Conservation (phyloP, 2,113 vertebrate species). For the Cyanoderma ruficeps region DNA sequence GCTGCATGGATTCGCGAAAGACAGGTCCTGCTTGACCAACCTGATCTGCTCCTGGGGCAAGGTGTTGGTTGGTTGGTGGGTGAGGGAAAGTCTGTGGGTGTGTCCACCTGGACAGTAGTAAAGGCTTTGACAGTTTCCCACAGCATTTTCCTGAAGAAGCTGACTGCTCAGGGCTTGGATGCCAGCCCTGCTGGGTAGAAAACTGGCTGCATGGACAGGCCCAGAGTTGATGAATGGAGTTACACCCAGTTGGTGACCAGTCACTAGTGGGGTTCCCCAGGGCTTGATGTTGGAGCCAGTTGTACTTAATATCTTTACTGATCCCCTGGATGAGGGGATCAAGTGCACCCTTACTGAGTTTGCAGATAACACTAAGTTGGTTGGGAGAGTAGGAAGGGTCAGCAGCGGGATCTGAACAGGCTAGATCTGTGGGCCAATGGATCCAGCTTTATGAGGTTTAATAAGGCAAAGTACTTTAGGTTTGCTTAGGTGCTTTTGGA, state of each 20-base stretch:
- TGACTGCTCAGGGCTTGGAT: not conserved
- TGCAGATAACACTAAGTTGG: not conserved
- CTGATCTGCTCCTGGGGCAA: not conserved
- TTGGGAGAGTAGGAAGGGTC: not conserved
- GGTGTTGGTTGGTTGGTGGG: not conserved
- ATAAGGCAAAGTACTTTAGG: not conserved
- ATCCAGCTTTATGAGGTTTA: not conserved
- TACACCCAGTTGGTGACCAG: not conserved
- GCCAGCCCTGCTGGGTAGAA: not conserved
- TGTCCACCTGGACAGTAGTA: not conserved
- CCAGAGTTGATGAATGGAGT: not conserved
- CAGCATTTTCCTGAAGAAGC: not conserved
- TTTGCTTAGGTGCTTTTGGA: not conserved
- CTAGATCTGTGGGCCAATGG: not conserved
- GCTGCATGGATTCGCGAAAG: not conserved
- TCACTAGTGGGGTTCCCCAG: not conserved
- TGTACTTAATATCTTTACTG: not conserved
- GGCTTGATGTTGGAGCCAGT: rapidly evolving
- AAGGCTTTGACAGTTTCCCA: not conserved
- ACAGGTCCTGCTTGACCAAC: not conserved
- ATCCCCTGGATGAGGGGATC: not conserved
- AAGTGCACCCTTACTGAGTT: not conserved
- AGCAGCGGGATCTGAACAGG: not conserved
- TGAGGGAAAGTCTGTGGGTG: not conserved
- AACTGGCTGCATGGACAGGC: rapidly evolving